Conservation (phyloP, 2,797 vertebrate genomes). For the Trachops cirrhosus region DNA sequence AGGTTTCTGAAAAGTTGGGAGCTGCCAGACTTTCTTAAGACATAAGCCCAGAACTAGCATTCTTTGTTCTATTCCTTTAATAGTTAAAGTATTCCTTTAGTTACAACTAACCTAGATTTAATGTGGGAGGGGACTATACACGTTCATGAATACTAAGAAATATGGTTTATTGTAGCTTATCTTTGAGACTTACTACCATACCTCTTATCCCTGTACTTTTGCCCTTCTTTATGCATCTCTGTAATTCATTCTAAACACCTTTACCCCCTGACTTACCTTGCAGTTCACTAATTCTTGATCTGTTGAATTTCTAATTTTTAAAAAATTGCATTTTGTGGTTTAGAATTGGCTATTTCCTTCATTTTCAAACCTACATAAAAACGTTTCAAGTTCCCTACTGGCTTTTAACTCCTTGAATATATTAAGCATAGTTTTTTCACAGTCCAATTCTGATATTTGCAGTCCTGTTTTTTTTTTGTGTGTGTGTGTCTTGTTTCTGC, state of each 20-base stretch:
- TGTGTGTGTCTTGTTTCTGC: not conserved
- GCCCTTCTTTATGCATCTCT: not conserved
- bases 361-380: not conserved
- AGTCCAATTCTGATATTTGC: not conserved
- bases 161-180: not conserved
- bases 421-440: not conserved
- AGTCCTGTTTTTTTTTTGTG: no score
- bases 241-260: not conserved
- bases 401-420: not conserved
- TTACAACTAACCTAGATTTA: not conserved
- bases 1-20: not conserved
- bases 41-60: not conserved
- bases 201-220: not conserved
- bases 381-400: not conserved
- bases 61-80: not conserved
- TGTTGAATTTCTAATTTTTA: not conserved
- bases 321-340: not conserved
- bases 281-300: not conserved
- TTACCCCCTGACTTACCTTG: not conserved
- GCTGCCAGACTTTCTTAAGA: not conserved
- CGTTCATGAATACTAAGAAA: not conserved
- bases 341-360: not conserved
- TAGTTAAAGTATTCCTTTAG: not conserved
- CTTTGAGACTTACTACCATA: not conserved
- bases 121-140: not conserved